Conservation (phyloP, 2,113 vertebrate genomes). For the Myrmecobius fasciatus region DNA sequence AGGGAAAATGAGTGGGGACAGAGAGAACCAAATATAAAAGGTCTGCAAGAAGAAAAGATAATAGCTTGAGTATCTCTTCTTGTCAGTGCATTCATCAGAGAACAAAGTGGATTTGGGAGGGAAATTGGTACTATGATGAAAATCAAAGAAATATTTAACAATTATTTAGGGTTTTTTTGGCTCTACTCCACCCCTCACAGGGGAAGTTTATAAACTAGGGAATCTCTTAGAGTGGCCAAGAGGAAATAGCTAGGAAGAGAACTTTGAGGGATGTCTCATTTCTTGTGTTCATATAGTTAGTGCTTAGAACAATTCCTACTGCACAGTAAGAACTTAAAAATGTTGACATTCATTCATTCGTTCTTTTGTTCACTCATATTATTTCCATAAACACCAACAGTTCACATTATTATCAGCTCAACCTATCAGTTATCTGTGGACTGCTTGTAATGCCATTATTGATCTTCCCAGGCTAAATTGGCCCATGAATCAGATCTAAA, state of each 20-base stretch:
- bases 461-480: slow-evolving; percentile 8
- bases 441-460: background rate
- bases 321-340: background rate
- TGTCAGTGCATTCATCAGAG: background rate
- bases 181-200: background rate
- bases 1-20: background rate
- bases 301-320: background rate
- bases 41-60: background rate
- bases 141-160: too few species aligned
- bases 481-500: background rate
- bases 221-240: background rate
- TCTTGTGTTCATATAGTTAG: background rate
- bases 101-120: background rate
- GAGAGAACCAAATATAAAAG: background rate
- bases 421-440: background rate
- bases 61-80: fast-evolving
- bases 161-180: fast-evolving
- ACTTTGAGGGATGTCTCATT: background rate
- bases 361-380: background rate
- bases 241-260: background rate
- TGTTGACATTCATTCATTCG: background rate
- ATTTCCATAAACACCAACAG: fast-evolving
- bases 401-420: background rate
- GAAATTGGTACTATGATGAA: background rate
- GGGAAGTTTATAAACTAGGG: background rate